A percentile compares a stretch with the other conserved stretches of the same genome.
These are phyloP conservation scores for Ferrisia virgata DNA, from an alignment of 2,888 invertebrate genomes.

Conservation along the genomic window DNA sequence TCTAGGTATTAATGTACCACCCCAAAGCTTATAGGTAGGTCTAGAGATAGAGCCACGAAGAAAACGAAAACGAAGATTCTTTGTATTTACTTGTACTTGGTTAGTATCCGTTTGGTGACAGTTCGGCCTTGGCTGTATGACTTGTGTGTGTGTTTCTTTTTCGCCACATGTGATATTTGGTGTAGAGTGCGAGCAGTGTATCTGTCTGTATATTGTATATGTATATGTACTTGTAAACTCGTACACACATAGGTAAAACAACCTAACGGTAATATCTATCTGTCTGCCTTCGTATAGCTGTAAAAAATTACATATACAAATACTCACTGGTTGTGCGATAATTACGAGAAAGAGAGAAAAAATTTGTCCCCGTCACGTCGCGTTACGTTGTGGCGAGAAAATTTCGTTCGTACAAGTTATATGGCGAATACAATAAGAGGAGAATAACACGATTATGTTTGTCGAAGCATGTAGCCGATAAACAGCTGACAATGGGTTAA, in stretches of 20 bases:
- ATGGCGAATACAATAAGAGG: no score
- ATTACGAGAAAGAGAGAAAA: background rate
- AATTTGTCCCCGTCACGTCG: background rate
- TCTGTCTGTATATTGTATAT: background rate
- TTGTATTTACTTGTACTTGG: no score
- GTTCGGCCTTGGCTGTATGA: background rate
- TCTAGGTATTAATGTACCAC: no score
- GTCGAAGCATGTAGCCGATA: background rate
- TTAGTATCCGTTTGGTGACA: conserved; percentile 9
- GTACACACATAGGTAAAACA: no score
- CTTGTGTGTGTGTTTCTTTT: background rate
- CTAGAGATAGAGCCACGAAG: background rate
- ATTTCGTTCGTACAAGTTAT: no score
- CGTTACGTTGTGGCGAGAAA: no score
- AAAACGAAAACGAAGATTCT: background rate
- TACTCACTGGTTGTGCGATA: no score
- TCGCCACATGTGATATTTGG: background rate
- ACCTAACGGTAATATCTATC: background rate
- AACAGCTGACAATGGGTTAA: background rate
- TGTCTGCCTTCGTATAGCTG: no score
- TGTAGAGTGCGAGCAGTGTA: background rate
- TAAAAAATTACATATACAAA: background rate
- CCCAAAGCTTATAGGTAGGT: no score
- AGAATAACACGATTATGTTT: background rate
- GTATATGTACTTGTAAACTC: background rate